These are phyloP conservation scores for Oscheius sp. DNA, from an alignment of 2,888 invertebrate species.

Conservation along the genomic window DNA sequence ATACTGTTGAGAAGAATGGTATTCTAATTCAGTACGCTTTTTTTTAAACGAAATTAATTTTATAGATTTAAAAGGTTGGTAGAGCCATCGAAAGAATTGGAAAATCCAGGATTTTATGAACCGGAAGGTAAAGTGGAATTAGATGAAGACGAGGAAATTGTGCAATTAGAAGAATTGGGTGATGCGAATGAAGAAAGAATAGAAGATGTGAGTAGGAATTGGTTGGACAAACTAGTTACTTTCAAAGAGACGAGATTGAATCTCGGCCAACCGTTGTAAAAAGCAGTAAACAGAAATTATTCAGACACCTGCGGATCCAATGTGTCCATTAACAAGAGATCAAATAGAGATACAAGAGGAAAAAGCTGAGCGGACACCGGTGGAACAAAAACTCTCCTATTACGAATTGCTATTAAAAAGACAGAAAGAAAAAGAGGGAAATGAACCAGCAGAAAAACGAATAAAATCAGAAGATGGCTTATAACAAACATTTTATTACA, in stretches of 20 bases:
- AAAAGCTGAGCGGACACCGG: conserved; percentile 35
- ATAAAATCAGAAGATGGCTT: conserved; percentile 31
- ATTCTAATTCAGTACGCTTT: conserved; percentile 28
- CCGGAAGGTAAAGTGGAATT: conserved; percentile 46
- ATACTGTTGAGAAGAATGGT: conserved; percentile 35
- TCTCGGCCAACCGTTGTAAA: no score
- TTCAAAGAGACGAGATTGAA: conserved; percentile 6
- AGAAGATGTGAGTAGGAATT: conserved; percentile 5
- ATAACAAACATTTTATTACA: conserved; percentile 1
- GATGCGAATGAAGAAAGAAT: no score
- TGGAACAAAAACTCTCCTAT: conserved; percentile 43
- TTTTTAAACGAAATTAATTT: background rate
- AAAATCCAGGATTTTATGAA: conserved; percentile 43
- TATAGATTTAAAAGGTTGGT: conserved; percentile 43
- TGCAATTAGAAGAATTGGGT: conserved; percentile 19
- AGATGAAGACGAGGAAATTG: conserved; percentile 36
- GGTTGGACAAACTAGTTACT: background rate
- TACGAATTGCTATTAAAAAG: conserved; percentile 45
- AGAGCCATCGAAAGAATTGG: conserved; percentile 51
- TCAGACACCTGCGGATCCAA: no score
- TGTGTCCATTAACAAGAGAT: conserved; percentile 47
- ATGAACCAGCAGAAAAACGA: conserved; percentile 23
- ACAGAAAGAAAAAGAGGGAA: conserved; percentile 35
- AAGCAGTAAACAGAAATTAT: no score
- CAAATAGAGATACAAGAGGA: conserved; percentile 44